Evolutionary conservation across 2,888 invertebrate species (phyloP).

Genomic region (Acrocera orbiculus): DNA sequence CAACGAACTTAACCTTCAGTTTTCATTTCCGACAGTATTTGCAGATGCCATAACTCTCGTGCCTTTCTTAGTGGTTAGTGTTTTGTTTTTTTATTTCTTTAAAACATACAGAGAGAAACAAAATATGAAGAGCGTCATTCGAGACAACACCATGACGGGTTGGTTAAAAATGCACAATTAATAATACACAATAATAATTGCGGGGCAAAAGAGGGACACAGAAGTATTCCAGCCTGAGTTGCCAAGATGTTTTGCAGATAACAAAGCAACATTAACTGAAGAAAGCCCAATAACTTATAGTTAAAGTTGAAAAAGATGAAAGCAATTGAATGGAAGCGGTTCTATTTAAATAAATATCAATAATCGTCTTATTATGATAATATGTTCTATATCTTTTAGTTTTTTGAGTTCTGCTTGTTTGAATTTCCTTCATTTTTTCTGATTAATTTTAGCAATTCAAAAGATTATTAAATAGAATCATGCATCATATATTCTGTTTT

Average conservation of each 20-base stretch:
- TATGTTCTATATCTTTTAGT: no score
- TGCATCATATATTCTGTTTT: no score
- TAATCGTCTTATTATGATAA: slow-evolving; percentile 15
- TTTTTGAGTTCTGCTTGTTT: no score
- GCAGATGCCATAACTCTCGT: no score
- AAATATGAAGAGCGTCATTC: no score
- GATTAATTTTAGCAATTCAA: no score
- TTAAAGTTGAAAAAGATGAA: slow-evolving; percentile 1
- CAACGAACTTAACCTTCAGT: slow-evolving; percentile 12
- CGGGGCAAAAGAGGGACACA: slow-evolving; percentile 6
- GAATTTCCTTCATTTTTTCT: no score
- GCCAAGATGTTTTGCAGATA: no score
- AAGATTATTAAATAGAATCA: no score
- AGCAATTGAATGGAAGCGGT: slow-evolving; percentile 5
- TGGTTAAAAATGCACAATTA: slow-evolving; percentile 13
- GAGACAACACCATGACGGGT: slow-evolving; percentile 9
- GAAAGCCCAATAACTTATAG: slow-evolving; percentile 11
- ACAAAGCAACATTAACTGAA: slow-evolving; percentile 11
- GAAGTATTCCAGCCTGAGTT: no score
- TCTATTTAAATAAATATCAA: slow-evolving; percentile 14
- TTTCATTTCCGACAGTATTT: slow-evolving; percentile 1
- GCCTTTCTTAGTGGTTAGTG: no score
- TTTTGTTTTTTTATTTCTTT: background rate
- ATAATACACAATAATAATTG: slow-evolving; percentile 13
- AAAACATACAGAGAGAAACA: background rate